A percentile compares a stretch with the other conserved stretches of the same genome.
These are phyloP conservation scores for Paramisgurnus dabryanus DNA, from an alignment of 2,113 vertebrate genomes.

Conservation along the genomic window DNA sequence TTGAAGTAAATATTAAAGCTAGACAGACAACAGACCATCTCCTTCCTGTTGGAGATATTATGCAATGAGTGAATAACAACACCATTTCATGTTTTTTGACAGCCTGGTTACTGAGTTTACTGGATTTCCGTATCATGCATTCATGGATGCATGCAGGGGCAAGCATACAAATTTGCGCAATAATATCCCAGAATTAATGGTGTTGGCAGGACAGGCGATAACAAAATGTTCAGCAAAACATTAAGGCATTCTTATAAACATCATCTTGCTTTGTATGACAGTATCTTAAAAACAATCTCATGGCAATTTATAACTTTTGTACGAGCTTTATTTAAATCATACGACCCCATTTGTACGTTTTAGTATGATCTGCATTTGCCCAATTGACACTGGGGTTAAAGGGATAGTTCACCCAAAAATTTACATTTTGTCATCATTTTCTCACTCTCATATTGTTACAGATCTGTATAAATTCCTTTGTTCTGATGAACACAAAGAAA, in stretches of 20 bases:
- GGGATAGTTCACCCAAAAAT: too few relatives aligned
- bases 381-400: too few relatives aligned
- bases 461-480: too few relatives aligned
- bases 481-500: too few relatives aligned
- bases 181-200: constrained; percentile 9
- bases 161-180: constrained; percentile 23
- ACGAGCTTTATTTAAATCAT: too few relatives aligned
- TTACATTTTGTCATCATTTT: too few relatives aligned
- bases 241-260: not conserved
- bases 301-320: too few relatives aligned
- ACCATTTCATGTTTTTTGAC: constrained; percentile 28
- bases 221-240: not conserved
- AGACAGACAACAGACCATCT: constrained; percentile 27
- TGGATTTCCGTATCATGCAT: constrained; percentile 1
- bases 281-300: too few relatives aligned
- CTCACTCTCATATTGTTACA: too few relatives aligned
- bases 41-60: constrained; percentile 33
- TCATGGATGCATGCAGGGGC: constrained; percentile 33
- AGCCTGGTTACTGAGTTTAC: constrained; percentile 25
- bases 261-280: not conserved
- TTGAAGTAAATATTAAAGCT: constrained; percentile 25
- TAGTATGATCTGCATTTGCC: too few relatives aligned
- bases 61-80: constrained; percentile 41
- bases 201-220: not conserved
- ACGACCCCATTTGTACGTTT: too few relatives aligned